phyloP scores from a whole-genome alignment of 2,797 vertebrate species.

The Sardinella longiceps region DNA sequence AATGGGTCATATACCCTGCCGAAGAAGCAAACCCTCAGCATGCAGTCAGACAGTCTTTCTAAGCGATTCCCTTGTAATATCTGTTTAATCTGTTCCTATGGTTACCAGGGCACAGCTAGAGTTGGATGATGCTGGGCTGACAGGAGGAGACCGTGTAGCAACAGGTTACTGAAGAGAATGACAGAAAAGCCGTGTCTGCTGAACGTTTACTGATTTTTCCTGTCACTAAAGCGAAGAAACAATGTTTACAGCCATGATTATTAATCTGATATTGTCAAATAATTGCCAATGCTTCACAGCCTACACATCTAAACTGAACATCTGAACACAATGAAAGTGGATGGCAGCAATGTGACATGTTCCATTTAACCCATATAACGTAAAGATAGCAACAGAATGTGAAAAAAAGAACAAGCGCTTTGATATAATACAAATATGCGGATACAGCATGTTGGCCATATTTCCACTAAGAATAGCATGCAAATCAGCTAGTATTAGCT shows the following conservation, averaged over 20 bases:
- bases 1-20: not conserved
- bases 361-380: too few relatives aligned
- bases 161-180: not conserved
- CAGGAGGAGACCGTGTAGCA: conserved; percentile 33
- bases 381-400: too few relatives aligned
- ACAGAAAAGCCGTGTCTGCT: not conserved
- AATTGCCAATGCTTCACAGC: not conserved
- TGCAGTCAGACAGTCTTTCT: not conserved
- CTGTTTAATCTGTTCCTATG: conserved; percentile 16
- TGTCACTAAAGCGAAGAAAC: not conserved
- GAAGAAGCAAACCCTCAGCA: not conserved
- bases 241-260: not conserved
- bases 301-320: not conserved
- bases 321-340: too few relatives aligned
- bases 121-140: conserved; percentile 48
- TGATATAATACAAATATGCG: too few relatives aligned
- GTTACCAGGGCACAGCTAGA: not conserved
- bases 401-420: too few relatives aligned
- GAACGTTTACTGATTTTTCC: not conserved
- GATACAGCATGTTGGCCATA: too few relatives aligned
- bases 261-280: not conserved
- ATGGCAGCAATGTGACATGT: too few relatives aligned
- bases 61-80: not conserved
- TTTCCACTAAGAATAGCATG: too few relatives aligned
- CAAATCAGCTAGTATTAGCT: too few relatives aligned